Evolutionary conservation across 2,797 vertebrate species (phyloP), one percentile per base, ranked within the genome.

Genomic region (Enoplosus armatus): DNA sequence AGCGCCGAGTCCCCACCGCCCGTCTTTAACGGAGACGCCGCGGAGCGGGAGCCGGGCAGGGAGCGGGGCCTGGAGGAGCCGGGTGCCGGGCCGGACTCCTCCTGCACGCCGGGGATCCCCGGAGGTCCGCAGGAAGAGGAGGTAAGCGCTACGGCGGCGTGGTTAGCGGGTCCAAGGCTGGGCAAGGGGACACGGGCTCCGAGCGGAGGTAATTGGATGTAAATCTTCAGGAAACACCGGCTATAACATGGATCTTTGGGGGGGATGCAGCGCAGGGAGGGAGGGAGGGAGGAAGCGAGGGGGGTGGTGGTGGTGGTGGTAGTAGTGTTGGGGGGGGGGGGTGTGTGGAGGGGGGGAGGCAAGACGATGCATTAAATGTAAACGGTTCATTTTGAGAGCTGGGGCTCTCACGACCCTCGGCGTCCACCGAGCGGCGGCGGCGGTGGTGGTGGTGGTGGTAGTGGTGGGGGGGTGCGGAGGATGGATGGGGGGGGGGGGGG

Each of bases 1-100:
- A 96, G 93, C 95, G 95, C 95, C 94, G 95, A 96, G 95, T 96
- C 95, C 71, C 95, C 95, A 94, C 95, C 94, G 94, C 93, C 95
- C 93, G 95, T 96, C 90, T 96, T 95, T 87, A 96, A 96, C 95
- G 95, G 95, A 94, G 95, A 96, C 93, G 83, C 93, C 87, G 92
- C 93, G 92, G 94, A 95, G 85, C 93, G 90, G 82, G 94, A 94
- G 77, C 90, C 94, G 90, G 94, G 85, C 85, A 79, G 90, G 82
- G 94, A 95, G 82, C 80, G 65, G 84, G 95, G 92, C 88, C 91
- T 93, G 76, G 92, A 93, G 58, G 95, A 94, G 68, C 90, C 92
- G 77, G 92, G 93, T 20, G 74, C 91, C 45, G 94, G 91, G 24
- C 90, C 94, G 79, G 93, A 94, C 77, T 39, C 93, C 74, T 83